These are phyloP conservation scores for Acanthococcus lagerstroemiae DNA, from an alignment of 2,888 invertebrate species.

Conservation along the genomic window DNA sequence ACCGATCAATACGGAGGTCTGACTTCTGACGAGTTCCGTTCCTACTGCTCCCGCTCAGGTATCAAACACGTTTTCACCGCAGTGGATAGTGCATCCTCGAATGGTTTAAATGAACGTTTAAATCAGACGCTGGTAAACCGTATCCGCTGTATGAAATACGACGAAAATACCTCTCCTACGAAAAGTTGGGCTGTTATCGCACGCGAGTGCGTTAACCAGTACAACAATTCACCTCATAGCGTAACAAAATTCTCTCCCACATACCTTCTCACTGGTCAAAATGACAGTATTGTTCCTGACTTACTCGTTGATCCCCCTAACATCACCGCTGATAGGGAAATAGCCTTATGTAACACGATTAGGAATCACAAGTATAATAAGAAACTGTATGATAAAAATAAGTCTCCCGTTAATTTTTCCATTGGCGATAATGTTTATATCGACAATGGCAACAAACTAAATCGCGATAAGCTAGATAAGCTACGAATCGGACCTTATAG, in stretches of 20 bases:
- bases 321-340: not conserved
- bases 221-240: constrained; percentile 2
- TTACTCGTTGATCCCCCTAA: not conserved
- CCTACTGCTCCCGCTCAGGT: not conserved
- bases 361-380: not conserved
- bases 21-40: not conserved
- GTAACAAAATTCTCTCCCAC: not conserved
- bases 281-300: not conserved
- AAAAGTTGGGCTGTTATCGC: constrained; percentile 2
- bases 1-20: not conserved
- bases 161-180: not conserved
- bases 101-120: not conserved
- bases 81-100: constrained; percentile 6
- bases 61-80: constrained; percentile 1
- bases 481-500: not conserved
- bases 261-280: not conserved
- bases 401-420: not conserved
- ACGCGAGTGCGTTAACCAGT: not conserved
- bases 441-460: not conserved
- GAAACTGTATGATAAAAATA: not conserved
- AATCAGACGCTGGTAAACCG: constrained; percentile 3
- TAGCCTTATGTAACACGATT: not conserved
- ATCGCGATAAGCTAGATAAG: not conserved
- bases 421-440: not conserved
- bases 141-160: not conserved